These are phyloP conservation scores for Xylophagus ater DNA, from an alignment of 2,888 invertebrate genomes.

Conservation along the genomic window DNA sequence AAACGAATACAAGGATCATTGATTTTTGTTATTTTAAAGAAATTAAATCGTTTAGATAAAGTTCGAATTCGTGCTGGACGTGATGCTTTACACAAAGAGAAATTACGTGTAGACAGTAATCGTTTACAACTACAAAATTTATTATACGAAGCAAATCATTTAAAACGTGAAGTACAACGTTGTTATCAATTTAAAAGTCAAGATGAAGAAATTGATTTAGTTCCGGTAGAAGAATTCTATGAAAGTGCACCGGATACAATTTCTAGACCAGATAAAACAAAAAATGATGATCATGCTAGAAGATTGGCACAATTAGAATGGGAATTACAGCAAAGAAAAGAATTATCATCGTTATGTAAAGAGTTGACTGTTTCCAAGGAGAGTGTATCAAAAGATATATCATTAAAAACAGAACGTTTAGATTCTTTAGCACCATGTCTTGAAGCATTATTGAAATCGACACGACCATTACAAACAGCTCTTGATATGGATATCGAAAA, in stretches of 20 bases:
- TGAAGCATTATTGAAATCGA: slow-evolving; percentile 57
- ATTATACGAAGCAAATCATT: slow-evolving; percentile 85
- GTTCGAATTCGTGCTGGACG: slow-evolving; percentile 71
- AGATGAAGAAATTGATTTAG: slow-evolving; percentile 85
- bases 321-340: slow-evolving; percentile 81
- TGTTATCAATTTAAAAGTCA: slow-evolving; percentile 91
- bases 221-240: slow-evolving; percentile 74
- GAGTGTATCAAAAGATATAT: slow-evolving; percentile 60
- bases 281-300: slow-evolving; percentile 62
- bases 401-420: slow-evolving; percentile 61
- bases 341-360: slow-evolving; percentile 63
- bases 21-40: slow-evolving; percentile 72
- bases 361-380: slow-evolving; percentile 68
- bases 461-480: slow-evolving; percentile 82
- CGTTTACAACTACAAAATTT: slow-evolving; percentile 87
- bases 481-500: slow-evolving; percentile 70
- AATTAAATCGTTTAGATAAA: slow-evolving; percentile 82
- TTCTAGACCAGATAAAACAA: slow-evolving; percentile 53
- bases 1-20: slow-evolving; percentile 63
- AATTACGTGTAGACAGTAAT: slow-evolving; percentile 79
- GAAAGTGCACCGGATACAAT: slow-evolving; percentile 61
- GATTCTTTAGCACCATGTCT: slow-evolving; percentile 75
- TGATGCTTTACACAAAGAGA: slow-evolving; percentile 70
- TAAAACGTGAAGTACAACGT: slow-evolving; percentile 88
- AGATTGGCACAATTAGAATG: slow-evolving; percentile 80